These are phyloP conservation scores for Osmerus eperlanus DNA, from an alignment of 2,113 vertebrate genomes.

Conservation along the genomic window DNA sequence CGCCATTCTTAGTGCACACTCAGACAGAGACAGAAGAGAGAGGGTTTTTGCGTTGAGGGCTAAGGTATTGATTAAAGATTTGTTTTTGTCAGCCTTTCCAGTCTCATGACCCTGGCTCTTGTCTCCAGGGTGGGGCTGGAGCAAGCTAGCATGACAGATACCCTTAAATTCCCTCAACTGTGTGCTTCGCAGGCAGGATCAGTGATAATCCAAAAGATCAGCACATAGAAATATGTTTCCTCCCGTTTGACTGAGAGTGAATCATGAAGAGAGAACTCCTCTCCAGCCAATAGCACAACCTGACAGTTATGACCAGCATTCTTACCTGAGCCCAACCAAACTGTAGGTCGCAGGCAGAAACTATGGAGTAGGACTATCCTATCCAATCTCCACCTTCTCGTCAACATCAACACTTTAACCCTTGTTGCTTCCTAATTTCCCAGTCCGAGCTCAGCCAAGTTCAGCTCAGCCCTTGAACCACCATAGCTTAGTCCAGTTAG, in stretches of 20 bases:
- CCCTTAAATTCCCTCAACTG: constrained; percentile 71
- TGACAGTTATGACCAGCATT: constrained; percentile 24
- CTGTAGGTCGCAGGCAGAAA: too few relatives aligned
- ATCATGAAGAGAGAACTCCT: constrained; percentile 27
- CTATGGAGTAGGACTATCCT: too few relatives aligned
- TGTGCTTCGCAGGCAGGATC: constrained; percentile 72
- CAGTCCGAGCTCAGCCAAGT: constrained; percentile 12
- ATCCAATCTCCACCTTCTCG: constrained; percentile 47
- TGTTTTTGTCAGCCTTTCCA: constrained; percentile 80
- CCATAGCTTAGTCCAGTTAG: constrained; percentile 13
- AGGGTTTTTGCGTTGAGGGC: constrained; percentile 70
- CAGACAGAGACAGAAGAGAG: constrained; percentile 69
- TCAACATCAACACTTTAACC: constrained; percentile 63
- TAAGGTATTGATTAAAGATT: constrained; percentile 80
- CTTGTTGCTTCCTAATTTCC: constrained; percentile 47
- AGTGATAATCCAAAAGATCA: constrained; percentile 72
- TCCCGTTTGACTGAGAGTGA: constrained; percentile 36
- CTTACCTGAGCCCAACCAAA: too few relatives aligned
- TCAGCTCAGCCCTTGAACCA: not conserved
- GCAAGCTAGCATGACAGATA: constrained; percentile 77
- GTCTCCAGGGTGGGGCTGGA: constrained; percentile 74
- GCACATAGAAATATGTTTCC: constrained; percentile 54
- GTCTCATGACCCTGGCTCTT: constrained; percentile 74
- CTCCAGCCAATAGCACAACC: constrained; percentile 8
- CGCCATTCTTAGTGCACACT: constrained; percentile 66